Base-by-base conservation (phyloP, 1,140 invertebrate genomes). In the Zaprionus vittiger region DNA sequence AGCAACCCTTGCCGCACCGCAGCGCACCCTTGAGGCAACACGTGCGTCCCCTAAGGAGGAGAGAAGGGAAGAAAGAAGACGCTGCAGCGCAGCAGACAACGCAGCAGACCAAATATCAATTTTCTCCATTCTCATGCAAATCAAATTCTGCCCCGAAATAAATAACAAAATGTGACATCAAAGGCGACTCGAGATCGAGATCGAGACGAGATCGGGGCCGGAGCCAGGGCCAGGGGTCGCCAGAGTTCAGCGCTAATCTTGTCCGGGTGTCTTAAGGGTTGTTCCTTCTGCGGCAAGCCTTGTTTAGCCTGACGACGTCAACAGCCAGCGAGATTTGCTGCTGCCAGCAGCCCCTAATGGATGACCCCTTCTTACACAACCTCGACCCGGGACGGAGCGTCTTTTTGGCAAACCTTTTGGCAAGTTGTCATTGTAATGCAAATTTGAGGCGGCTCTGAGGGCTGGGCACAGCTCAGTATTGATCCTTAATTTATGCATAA, bases 401-500 rank as follows among this genome's bases (percentile, higher is more conserved):
- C 82, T 86, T 90, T 74, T 83, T 87, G 49, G 84, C 84, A 64
- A 84, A 20, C 56, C 54, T 63, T 67, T 82, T 84, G 66, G 57
- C 82, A 79, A 76, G 47, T 24, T 28, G 56, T 49, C 62, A 73
- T 89, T 90, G 85, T 85, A 52, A 89, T 89, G 85, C 85, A 89
- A 89, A 89, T 89, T 49, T 24, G 52, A 74, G 79, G 71, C 66
- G 41, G 60, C 55, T 38, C 60, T 5, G 61, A 69, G 72, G 72
- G 66, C 28, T 31, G 28, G 65, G 57, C 47, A 49, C 12, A n/a
- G 67, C 20, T 76, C 77, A 82, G 86, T 90, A 90, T 90, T 90
- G 85, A 90, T 90, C 85, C 86, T 82, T 90, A 90, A 90, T 90
- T 90, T 90, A 90, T 90, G 85, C 85, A 90, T 85, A 90, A 90